phyloP scores from a whole-genome alignment of 1,140 invertebrate genomes.

The Dendrolimus kikuchii region DNA sequence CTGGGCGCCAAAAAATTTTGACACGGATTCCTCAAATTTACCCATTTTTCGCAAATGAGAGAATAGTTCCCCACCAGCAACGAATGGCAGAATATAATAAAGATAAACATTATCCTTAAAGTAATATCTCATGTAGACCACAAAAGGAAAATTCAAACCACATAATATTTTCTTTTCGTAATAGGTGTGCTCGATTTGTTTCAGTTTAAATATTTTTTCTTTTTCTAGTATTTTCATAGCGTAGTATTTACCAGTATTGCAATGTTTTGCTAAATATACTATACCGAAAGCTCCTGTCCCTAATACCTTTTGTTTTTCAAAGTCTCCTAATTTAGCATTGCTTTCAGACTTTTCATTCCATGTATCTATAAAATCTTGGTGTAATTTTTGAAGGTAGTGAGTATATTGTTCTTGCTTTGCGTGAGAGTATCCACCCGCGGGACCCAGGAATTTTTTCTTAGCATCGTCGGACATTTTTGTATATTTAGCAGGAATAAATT shows the following conservation, averaged over 20 bases:
- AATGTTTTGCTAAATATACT: slow-evolving; percentile 86
- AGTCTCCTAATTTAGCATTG: slow-evolving; percentile 44
- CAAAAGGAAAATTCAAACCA: slow-evolving; percentile 86
- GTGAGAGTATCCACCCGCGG: slow-evolving; percentile 33
- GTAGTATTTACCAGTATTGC: slow-evolving; percentile 76
- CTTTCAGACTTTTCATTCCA: slow-evolving; percentile 43
- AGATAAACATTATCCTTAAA: slow-evolving; percentile 91
- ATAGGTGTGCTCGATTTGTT: slow-evolving; percentile 89
- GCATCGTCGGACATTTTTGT: slow-evolving; percentile 27
- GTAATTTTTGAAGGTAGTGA: slow-evolving; percentile 45
- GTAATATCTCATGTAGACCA: slow-evolving; percentile 86
- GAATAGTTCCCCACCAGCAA: slow-evolving; percentile 90
- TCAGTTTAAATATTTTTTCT: slow-evolving; percentile 86
- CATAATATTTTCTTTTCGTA: slow-evolving; percentile 91
- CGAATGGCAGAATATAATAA: slow-evolving; percentile 86
- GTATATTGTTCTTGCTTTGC: slow-evolving; percentile 49
- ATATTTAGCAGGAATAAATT: no score
- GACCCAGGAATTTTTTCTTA: slow-evolving; percentile 17
- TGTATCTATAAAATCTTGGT: slow-evolving; percentile 42
- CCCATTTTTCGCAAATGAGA: slow-evolving; percentile 80
- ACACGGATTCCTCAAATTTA: slow-evolving; percentile 84
- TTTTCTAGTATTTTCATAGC: slow-evolving; percentile 96
- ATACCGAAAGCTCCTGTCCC: slow-evolving; percentile 93
- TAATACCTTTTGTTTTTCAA: slow-evolving; percentile 71
- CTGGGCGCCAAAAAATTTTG: slow-evolving; percentile 95